Evolutionary conservation across 2,888 invertebrate species (phyloP).

Genomic region (Athripsodes cinereus): DNA sequence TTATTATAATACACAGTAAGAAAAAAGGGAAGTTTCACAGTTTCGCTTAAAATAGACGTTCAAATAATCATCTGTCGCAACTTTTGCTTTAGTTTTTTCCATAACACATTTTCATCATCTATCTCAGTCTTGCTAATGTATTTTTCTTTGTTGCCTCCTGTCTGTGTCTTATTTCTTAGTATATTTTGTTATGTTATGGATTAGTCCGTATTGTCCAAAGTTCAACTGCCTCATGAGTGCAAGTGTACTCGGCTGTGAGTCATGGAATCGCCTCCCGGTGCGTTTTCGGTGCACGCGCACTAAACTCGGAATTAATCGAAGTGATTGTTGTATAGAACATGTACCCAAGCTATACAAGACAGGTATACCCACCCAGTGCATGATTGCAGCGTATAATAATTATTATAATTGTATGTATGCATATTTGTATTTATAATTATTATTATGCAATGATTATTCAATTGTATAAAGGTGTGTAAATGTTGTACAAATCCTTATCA

Average conservation of each 20-base stretch:
- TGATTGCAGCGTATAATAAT: too few relatives aligned
- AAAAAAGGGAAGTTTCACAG: not conserved
- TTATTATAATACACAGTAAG: not conserved
- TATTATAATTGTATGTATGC: too few relatives aligned
- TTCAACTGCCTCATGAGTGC: conserved; percentile 1
- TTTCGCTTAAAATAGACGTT: not conserved
- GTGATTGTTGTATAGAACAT: too few relatives aligned
- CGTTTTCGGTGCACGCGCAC: conserved; percentile 25
- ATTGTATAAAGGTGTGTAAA: too few relatives aligned
- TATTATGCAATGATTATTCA: too few relatives aligned
- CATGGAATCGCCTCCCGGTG: not conserved
- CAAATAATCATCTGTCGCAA: not conserved
- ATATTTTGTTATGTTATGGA: not conserved
- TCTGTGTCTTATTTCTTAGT: too few relatives aligned
- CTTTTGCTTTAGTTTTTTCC: not conserved
- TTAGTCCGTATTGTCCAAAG: not conserved
- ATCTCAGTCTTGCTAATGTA: not conserved
- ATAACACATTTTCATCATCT: not conserved
- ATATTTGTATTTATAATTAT: too few relatives aligned
- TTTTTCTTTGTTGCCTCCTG: too few relatives aligned
- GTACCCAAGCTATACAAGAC: too few relatives aligned
- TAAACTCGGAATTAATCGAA: too few relatives aligned
- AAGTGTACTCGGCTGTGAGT: not conserved
- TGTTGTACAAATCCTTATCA: too few relatives aligned
- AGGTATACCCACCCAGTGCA: too few relatives aligned